Evolutionary conservation across 2,888 invertebrate species (phyloP).

Genomic region (Omphaloscelis lunosa): DNA sequence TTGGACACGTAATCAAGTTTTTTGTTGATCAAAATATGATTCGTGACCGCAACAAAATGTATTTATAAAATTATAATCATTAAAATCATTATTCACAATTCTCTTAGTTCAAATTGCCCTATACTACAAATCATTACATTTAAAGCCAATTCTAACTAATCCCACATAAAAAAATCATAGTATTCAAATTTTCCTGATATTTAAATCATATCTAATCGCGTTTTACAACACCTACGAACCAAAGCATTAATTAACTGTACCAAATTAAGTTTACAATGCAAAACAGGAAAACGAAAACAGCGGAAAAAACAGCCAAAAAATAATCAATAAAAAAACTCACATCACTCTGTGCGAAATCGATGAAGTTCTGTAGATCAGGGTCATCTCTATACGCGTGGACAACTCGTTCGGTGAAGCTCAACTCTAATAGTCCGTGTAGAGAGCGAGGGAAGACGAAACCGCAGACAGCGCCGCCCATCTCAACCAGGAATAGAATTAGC

Average conservation of each 20-base stretch:
- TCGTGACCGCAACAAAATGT: no score
- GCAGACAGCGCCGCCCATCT: conserved; percentile 97
- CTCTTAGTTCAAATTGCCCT: no score
- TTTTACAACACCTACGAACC: background rate
- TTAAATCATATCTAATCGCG: background rate
- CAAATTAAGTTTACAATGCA: background rate
- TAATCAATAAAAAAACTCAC: conserved; percentile 85
- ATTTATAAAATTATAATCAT: no score
- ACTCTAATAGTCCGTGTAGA: conserved; percentile 95
- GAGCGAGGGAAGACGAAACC: conserved; percentile 98
- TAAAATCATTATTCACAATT: no score
- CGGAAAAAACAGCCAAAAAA: background rate
- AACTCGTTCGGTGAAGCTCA: conserved; percentile 97
- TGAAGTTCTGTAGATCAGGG: conserved; percentile 97
- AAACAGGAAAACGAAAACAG: background rate
- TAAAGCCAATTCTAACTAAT: no score
- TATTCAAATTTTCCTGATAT: background rate
- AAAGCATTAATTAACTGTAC: background rate
- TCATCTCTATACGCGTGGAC: conserved; percentile 98
- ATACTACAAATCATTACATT: no score
- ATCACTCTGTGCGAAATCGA: conserved; percentile 98
- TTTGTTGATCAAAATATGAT: no score
- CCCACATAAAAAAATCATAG: background rate
- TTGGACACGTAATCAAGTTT: no score
- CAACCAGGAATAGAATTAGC: conserved; percentile 96